Evolutionary conservation across 2,113 vertebrate species (phyloP).

Genomic region (Gobio gobio): DNA sequence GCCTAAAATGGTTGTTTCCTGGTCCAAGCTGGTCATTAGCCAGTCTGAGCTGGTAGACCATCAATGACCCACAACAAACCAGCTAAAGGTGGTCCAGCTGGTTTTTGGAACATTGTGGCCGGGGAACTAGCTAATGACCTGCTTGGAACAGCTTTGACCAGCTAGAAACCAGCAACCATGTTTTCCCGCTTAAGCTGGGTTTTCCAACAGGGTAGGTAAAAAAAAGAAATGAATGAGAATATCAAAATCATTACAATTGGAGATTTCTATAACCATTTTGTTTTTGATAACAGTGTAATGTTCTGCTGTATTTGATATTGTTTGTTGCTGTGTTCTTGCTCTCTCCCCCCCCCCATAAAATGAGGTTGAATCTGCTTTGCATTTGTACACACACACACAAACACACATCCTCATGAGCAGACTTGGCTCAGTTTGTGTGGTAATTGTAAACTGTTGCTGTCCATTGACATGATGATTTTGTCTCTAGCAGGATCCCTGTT

Average conservation of each 20-base stretch:
- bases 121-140: not conserved
- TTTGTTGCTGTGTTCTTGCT: slow-evolving; percentile 66
- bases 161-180: not conserved
- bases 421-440: slow-evolving; percentile 12
- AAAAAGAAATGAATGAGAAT: not conserved
- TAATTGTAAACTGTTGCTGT: slow-evolving; percentile 41
- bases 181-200: slow-evolving; percentile 3
- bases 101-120: not conserved
- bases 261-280: not conserved
- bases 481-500: slow-evolving; percentile 20
- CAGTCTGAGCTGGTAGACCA: not conserved
- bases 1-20: not conserved
- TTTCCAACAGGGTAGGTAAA: slow-evolving; percentile 6
- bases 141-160: slow-evolving; percentile 3
- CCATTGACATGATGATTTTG: slow-evolving; percentile 18
- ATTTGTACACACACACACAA: not conserved
- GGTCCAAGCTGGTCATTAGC: not conserved
- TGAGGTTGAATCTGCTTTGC: slow-evolving; percentile 48
- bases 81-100: not conserved
- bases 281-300: slow-evolving; percentile 60
- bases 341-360: slow-evolving; percentile 58
- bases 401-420: not conserved
- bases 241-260: slow-evolving; percentile 23
- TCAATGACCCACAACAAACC: not conserved
- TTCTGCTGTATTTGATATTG: slow-evolving; percentile 63